Evolutionary conservation across 2,888 invertebrate genomes (phyloP).

Genomic region (Nemotelus pantherinus): DNA sequence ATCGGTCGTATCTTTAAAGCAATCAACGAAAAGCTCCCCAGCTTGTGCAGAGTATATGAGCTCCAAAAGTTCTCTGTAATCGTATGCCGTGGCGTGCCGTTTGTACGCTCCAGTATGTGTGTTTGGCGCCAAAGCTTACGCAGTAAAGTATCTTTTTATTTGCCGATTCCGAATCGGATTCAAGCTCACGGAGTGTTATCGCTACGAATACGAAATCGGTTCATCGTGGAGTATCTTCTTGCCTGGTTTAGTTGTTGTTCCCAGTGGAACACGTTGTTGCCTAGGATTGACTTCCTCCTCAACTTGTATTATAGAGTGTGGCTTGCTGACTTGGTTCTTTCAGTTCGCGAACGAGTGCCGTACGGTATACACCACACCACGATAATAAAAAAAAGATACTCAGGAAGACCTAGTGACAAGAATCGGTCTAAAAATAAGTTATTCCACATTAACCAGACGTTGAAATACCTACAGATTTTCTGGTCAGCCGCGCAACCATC

Average conservation of each 20-base stretch:
- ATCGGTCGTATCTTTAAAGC: slow-evolving; percentile 27
- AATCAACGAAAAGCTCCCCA: slow-evolving; percentile 9
- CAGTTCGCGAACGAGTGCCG: slow-evolving; percentile 40
- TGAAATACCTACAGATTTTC: no score
- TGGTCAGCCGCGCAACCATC: no score
- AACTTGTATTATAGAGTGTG: not conserved
- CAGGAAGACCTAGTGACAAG: not conserved
- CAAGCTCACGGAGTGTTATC: slow-evolving; percentile 14
- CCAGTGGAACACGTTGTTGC: no score
- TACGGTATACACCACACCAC: slow-evolving; percentile 12
- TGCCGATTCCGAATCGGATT: not conserved
- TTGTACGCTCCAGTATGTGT: not conserved
- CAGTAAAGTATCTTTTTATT: slow-evolving; percentile 4
- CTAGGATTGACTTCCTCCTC: no score
- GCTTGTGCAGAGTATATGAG: not conserved
- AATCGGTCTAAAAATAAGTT: slow-evolving; percentile 19
- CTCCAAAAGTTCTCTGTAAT: not conserved
- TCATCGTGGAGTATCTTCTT: no score
- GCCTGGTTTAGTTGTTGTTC: no score
- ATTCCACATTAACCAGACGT: no score
- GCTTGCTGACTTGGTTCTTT: slow-evolving; percentile 22
- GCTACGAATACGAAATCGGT: not conserved
- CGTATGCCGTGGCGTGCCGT: not conserved
- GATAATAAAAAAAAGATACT: slow-evolving; percentile 8
- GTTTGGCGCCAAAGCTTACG: slow-evolving; percentile 12